Percentiles rank a stretch among this genome's conserved stretches.
Conservation (phyloP, 2,797 vertebrate genomes). For the Vipera latastei region DNA sequence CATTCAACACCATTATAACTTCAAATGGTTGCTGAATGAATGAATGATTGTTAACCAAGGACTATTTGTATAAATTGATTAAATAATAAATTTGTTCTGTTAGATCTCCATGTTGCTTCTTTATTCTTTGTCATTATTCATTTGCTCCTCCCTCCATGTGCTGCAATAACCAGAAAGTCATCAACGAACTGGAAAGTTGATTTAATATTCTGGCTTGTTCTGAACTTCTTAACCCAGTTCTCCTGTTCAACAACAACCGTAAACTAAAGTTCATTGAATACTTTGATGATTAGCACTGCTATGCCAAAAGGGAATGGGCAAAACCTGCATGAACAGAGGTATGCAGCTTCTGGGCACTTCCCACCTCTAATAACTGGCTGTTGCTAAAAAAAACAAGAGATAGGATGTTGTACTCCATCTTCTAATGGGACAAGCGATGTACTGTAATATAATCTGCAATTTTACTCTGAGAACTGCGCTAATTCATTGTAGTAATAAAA, state of each 20-base stretch:
- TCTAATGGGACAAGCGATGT: neutral
- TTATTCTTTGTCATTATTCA: neutral
- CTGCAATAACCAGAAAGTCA: neutral
- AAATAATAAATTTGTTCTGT: neutral
- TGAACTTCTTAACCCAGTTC: neutral
- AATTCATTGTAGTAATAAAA: neutral
- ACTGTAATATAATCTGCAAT: neutral
- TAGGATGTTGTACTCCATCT: neutral
- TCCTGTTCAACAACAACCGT: neutral
- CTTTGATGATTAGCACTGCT: neutral
- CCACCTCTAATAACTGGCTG: neutral
- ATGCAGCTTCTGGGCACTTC: neutral
- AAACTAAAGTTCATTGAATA: neutral
- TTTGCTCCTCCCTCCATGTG: neutral
- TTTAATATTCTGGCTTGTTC: neutral
- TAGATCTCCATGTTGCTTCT: neutral
- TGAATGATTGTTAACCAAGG: neutral
- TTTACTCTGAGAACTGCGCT: neutral
- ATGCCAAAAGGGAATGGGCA: neutral
- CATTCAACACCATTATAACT: neutral
- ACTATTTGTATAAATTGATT: neutral
- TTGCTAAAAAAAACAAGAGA: neutral
- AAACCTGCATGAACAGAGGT: neutral
- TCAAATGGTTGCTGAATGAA: neutral
- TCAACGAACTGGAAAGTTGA: neutral